Percentiles rank a stretch among this genome's conserved stretches.
Evolutionary conservation across 2,888 invertebrate species (phyloP).

Genomic region (Xiphydria camelus): DNA sequence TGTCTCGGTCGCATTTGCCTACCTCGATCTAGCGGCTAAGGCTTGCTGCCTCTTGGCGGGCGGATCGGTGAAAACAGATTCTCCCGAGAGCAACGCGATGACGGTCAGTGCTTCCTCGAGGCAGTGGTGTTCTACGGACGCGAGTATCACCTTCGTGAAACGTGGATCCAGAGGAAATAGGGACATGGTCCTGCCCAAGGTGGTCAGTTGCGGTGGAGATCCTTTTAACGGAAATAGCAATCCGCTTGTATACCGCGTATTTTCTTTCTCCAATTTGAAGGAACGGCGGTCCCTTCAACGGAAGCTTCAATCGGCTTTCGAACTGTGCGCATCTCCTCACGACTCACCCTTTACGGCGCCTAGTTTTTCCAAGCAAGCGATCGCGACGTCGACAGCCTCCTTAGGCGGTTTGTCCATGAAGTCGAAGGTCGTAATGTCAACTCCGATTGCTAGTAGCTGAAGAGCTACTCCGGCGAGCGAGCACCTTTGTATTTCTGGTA

Average conservation of each 20-base stretch:
- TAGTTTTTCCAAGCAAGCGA: slow-evolving; percentile 67
- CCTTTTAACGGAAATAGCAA: too few species aligned
- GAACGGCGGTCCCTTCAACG: too few species aligned
- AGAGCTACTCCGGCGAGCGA: slow-evolving; percentile 73
- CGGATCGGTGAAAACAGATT: slow-evolving; percentile 79
- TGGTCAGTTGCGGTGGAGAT: slow-evolving; percentile 70
- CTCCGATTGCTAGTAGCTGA: slow-evolving; percentile 81
- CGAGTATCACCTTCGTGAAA: slow-evolving; percentile 78
- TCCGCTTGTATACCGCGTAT: slow-evolving; percentile 3
- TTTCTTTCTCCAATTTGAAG: not conserved
- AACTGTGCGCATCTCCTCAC: not conserved
- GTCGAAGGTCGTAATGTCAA: slow-evolving; percentile 82
- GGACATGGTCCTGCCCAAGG: slow-evolving; percentile 82
- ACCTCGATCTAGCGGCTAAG: slow-evolving; percentile 66
- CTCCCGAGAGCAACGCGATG: slow-evolving; percentile 85
- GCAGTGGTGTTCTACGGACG: slow-evolving; percentile 76
- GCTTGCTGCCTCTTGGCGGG: slow-evolving; percentile 78
- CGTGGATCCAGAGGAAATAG: slow-evolving; percentile 91
- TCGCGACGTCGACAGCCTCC: slow-evolving; percentile 69
- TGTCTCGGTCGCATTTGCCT: not conserved
- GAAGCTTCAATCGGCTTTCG: too few species aligned
- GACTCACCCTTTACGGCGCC: slow-evolving; percentile 56
- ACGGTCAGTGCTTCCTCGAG: slow-evolving; percentile 82
- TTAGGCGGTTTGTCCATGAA: slow-evolving; percentile 86
- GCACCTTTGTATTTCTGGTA: slow-evolving; percentile 85